These are phyloP conservation scores for Salpingus planirostris DNA, from an alignment of 2,888 invertebrate species.

Conservation along the genomic window DNA sequence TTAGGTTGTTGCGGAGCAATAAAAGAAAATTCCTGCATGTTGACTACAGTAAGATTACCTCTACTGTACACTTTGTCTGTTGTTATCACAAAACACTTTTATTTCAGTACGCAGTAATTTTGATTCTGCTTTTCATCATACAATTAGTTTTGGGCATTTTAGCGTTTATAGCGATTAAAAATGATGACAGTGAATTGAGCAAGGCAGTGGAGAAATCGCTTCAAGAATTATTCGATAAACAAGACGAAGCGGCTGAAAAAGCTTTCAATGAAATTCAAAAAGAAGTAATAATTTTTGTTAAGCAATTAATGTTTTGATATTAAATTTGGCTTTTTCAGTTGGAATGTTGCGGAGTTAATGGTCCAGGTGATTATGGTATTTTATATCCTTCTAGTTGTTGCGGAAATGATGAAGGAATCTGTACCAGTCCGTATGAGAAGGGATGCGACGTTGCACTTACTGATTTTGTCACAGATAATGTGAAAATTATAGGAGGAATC, in stretches of 20 bases:
- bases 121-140: conserved; percentile 58
- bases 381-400: too few relatives aligned
- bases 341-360: conserved; percentile 17
- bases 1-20: conserved; percentile 32
- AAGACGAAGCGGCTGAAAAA: conserved; percentile 33
- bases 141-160: conserved; percentile 60
- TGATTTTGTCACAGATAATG: conserved; percentile 40
- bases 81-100: conserved; percentile 4
- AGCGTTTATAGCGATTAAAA: conserved; percentile 53
- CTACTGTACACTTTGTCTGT: background rate
- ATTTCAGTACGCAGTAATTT: conserved; percentile 36
- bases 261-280: conserved; percentile 55
- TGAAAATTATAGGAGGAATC: conserved; percentile 52
- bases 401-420: too few relatives aligned
- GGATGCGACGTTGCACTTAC: too few relatives aligned
- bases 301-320: too few relatives aligned
- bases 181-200: conserved; percentile 39
- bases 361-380: too few relatives aligned
- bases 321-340: conserved; percentile 12
- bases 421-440: too few relatives aligned
- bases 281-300: conserved; percentile 40
- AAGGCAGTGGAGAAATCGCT: conserved; percentile 18
- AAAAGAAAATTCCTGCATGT: conserved; percentile 25
- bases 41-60: conserved; percentile 28
- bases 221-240: conserved; percentile 40